A percentile compares a stretch with the other conserved stretches of the same genome.
These are phyloP conservation scores for Cheilosia grossa DNA, from an alignment of 2,888 invertebrate genomes.

Conservation along the genomic window DNA sequence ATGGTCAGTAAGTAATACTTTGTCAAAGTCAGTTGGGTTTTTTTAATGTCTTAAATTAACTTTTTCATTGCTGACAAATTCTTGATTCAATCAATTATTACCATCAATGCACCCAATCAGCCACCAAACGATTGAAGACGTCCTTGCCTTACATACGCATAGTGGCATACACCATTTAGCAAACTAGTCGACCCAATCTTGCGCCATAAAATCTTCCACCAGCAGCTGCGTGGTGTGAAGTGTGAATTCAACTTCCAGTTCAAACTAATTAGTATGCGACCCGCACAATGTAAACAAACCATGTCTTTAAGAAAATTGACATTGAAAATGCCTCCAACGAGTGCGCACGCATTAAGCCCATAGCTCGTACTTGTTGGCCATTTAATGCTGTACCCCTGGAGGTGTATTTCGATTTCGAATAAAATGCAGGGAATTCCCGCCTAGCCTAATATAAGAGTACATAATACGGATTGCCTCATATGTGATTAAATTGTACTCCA, in stretches of 20 bases:
- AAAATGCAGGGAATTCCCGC: constrained; percentile 51
- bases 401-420: constrained; percentile 37
- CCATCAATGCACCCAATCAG: too few species aligned
- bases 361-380: constrained; percentile 22
- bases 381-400: constrained; percentile 22
- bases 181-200: too few species aligned
- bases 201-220: too few species aligned
- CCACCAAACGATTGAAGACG: not conserved
- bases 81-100: too few species aligned
- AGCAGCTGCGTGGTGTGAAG: not conserved
- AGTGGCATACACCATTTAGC: too few species aligned
- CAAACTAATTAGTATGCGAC: constrained; percentile 39
- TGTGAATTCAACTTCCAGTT: constrained; percentile 1
- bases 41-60: too few species aligned
- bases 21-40: too few species aligned
- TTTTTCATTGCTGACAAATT: too few species aligned
- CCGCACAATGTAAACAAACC: constrained; percentile 1
- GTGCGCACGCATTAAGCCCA: not conserved
- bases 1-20: too few species aligned
- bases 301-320: constrained; percentile 44
- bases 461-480: constrained; percentile 9
- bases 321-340: constrained; percentile 48
- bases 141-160: not conserved
- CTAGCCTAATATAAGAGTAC: too few species aligned
- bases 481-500: constrained; percentile 42